Evolutionary conservation across 2,797 vertebrate species (phyloP).

Genomic region (Phalanger gymnotis): DNA sequence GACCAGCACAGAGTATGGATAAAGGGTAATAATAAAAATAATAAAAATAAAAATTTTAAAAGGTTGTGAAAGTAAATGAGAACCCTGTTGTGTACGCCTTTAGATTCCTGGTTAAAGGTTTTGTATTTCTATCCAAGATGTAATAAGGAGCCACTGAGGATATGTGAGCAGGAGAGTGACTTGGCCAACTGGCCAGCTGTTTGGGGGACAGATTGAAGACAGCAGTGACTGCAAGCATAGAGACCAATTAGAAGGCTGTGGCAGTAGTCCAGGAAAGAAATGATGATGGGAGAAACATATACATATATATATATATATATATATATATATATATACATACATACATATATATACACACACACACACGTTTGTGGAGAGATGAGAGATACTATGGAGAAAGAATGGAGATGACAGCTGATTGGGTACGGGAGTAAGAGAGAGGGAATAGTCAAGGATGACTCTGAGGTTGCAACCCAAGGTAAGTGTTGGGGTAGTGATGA

Average conservation of each 20-base stretch:
- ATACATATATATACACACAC: too few species aligned
- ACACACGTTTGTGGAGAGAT: not conserved
- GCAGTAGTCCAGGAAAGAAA: not conserved
- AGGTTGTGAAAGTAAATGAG: not conserved
- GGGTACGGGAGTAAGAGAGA: not conserved
- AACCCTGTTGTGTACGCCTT: not conserved
- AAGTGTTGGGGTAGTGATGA: not conserved
- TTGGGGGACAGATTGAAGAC: not conserved
- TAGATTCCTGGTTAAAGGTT: not conserved
- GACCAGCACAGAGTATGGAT: not conserved
- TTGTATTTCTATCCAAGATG: not conserved
- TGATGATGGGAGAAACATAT: not conserved
- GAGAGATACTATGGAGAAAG: not conserved
- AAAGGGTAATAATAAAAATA: not conserved
- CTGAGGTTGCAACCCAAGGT: not conserved
- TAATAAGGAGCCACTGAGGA: not conserved
- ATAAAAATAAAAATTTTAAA: too few species aligned
- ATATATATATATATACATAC: too few species aligned
- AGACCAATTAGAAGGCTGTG: not conserved
- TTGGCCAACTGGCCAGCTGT: not conserved
- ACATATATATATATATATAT: too few species aligned
- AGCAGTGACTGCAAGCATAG: not conserved
- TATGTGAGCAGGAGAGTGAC: not conserved
- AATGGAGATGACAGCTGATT: not conserved
- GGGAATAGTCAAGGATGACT: not conserved